Evolutionary conservation across 2,113 vertebrate species (phyloP), one percentile per base, ranked within the genome.

Genomic region (Entomyzon cyanotis): DNA sequence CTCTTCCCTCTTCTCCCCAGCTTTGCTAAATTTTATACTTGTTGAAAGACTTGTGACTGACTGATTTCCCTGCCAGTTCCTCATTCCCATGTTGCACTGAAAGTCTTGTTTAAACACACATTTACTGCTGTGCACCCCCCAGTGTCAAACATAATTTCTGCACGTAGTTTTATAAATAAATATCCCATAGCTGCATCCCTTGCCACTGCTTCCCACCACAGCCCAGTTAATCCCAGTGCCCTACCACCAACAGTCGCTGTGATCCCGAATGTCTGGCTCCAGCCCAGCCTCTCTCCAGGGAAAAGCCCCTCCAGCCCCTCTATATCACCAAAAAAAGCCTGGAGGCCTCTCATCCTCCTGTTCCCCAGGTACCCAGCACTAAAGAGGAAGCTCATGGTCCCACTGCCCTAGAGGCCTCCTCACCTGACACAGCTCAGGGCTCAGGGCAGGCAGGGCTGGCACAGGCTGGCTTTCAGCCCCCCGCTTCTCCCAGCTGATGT

Each of bases 391-490:
- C 14, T 46, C 44, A 0, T 1, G 23, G 44, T 41, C 47, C 4
- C 52, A 0, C 2, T 39, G 31, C 12, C 19, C 52, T 2, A 1
- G 27, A 42, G 52, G 5, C 5, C 58, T 15, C 39, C 93, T 92
- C 91, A 95, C 93, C 91, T 95, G 31, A 0, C 47, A 23, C 17
- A 4, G 22, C 1, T 0, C 4, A 0, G 2, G 47, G 87, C 81
- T 94, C 44, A 96, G 93, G 96, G 89, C 91, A 96, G 84, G 81
- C 95, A 94, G 1, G 93, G 95, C 67, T 90, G 96, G 33, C 95
- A 93, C 94, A 96, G 88, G 47, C 6, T n/a, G 79, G 17, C 59
- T n/a, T 96, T 96, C 19, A 96, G 71, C 37, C 95, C 96, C 5
- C 53, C 7, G 0, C 67, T 64, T 7, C 94, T 94, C 64, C 82